Percentiles rank a stretch among this genome's conserved stretches.
phyloP scores from a whole-genome alignment of 2,797 vertebrate genomes.

The Periparus ater region DNA sequence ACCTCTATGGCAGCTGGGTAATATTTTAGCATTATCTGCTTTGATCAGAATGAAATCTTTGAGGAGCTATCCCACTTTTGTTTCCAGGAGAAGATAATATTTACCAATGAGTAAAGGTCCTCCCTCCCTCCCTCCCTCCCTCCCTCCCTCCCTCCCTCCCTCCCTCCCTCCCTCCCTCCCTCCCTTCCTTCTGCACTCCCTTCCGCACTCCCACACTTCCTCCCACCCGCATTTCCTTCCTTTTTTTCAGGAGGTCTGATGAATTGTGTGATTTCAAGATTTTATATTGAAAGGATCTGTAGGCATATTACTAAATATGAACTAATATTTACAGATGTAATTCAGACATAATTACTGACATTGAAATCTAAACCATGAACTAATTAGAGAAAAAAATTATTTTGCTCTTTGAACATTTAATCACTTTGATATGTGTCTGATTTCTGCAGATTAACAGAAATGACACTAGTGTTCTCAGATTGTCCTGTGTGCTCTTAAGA shows the following conservation, averaged over 20 bases:
- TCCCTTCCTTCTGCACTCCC: not conserved
- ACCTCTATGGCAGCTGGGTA: not conserved
- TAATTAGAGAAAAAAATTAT: not conserved
- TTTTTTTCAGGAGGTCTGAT: not conserved
- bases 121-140: not conserved
- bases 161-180: no score
- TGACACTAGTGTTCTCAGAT: not conserved
- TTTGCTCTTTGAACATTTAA: not conserved
- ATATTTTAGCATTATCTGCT: not conserved
- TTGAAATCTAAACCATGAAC: not conserved
- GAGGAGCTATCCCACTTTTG: not conserved
- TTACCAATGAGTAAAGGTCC: not conserved
- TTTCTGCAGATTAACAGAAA: not conserved
- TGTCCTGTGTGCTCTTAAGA: not conserved
- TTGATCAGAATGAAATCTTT: not conserved
- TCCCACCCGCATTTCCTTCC: no score
- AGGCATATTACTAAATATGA: not conserved
- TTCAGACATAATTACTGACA: not conserved
- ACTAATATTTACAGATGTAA: not conserved
- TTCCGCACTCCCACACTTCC: no score
- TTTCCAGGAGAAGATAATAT: not conserved
- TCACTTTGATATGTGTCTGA: not conserved
- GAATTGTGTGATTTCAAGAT: not conserved
- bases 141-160: not conserved
- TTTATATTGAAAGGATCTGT: not conserved